Evolutionary conservation across 92 coral and sea anemone species (phyloP), one percentile per base, ranked within the genome.

Genomic region (Micromussa lordhowensis): DNA sequence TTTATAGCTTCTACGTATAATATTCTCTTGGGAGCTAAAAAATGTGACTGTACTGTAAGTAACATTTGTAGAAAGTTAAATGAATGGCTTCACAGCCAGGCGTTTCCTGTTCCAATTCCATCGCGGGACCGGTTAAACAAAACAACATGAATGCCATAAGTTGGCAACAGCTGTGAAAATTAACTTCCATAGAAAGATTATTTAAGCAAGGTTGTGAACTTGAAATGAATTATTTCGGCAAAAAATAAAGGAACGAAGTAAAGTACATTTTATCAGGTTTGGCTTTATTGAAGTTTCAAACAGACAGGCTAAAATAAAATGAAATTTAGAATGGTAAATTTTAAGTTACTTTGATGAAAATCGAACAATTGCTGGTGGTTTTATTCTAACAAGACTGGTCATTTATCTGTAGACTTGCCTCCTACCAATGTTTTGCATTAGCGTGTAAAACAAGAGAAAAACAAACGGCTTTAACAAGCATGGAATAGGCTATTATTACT

Each of bases 341-440:
- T 38, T 40, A 44, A 36, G 22, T 82, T 48, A 7, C 29, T 49
- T 29, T 29, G 12, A 36, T 36, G 0, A 73, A 35, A 36, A n/a
- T 44, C 13, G 78, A 73, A 73, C 51, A 73, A 18, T 73, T 38
- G 78, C 86, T 17, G 86, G 86, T 83, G 86, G 86, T 53, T 35
- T 70, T 68, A 59, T 80, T 35, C 14, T 21, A 16, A 71, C 19
- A 28, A 30, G 22, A 71, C 76, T 82, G 74, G 78, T 49, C 30
- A 32, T 68, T 8, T 21, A 83, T 83, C 51, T 32, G 70, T 83
- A 22, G 78, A 21, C 9, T 71, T 31, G n/a, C 79, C 78, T 53
- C 78, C 79, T 9, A 72, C 64, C 68, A 75, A 4, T 82, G 68
- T 68, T 82, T 82, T 82, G 26, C 10, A 68, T 48, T 28, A 68